Evolutionary conservation across 2,888 invertebrate species (phyloP), one percentile per base, ranked within the genome.

Genomic region (Dioctria rufipes): DNA sequence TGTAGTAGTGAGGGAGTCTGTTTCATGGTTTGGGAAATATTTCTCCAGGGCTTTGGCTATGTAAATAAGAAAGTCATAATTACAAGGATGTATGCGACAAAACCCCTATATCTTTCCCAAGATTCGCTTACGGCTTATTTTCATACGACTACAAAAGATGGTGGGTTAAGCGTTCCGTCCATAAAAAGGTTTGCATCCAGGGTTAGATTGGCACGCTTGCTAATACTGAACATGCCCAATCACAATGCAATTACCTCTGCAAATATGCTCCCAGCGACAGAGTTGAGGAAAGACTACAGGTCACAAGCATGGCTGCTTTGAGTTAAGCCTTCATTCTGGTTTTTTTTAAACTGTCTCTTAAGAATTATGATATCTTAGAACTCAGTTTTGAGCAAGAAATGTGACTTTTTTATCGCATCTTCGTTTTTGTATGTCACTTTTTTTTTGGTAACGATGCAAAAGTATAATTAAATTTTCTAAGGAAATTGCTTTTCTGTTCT

Each of bases 231-330:
- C 2, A 6, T 37, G 39, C 39, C 25, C 5, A 49, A 37, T 6
- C 25, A 49, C 11, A 49, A 51, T 3, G 37, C 46, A 25, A 25
- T 51, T 25, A 9, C 8, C 8, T 2, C 51, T 5, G 69, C 49
- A 5, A 49, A 69, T 51, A 51, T 25, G 37, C 49, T 49, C 25
- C 5, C 49, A 5, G 51, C 51, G 69, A 69, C 49, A 69, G n/a
- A 25, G 49, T n/a, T 9, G 37, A 42, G 9, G 1, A 3, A 49
- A 69, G 69, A 49, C 49, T 69, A 8, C 46, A 8, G 4, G 3
- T 69, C 11, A 49, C 46, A n/a, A 2, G 2, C 25, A 25, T 25
- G 25, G 2, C 0, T 25, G 25, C 25, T 25, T 25, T 25, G 25
- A 1, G 25, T 25, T 25, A 25, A 25, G 25, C 2, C 25, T 2